Evolutionary conservation across 2,888 invertebrate genomes (phyloP), one percentile per base, ranked within the genome.

Genomic region (Cotesia congregata): DNA sequence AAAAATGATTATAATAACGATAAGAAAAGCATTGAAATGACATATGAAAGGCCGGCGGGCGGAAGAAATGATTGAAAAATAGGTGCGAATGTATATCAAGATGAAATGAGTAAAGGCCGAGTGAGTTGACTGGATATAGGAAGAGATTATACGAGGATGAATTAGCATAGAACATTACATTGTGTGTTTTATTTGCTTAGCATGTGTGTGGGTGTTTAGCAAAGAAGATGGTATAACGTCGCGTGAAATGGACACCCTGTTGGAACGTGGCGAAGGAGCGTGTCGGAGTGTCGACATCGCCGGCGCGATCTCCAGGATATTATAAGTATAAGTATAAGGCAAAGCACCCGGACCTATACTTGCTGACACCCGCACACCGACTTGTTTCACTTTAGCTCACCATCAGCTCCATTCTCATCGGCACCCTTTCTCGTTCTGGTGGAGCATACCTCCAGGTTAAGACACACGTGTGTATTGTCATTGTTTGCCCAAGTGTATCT

Each of bases 281-380:
- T 78, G 74, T 81, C 80, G 78, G 79, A 76, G 77, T 79, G 79
- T 82, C 79, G 79, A 79, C 81, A 82, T 83, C 80, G 77, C 69
- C 72, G 73, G 67, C 65, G 77, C 80, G 79, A 83, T 81, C 81
- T 83, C 75, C 73, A 41, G 64, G 39, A 72, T 77, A 61, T 73
- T 30, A 30, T 30, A 30, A 30, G 30, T 30, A 2, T 30, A 30
- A 30, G 30, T 30, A 30, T 30, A 30, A 30, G 30, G 30, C 30
- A 77, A 74, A 12, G 74, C 71, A 83, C 75, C 79, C 81, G 82
- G 81, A 81, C 79, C 77, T 79, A 30, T 41, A 59, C 41, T 61
- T 40, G 41, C 17, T 15, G 61, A 64, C 70, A 20, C 65, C 60
- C 73, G 38, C 67, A 70, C 50, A 65, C 65, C 12, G 50, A 50